Conservation (phyloP, 2,113 vertebrate genomes). For the Micronisus gabar region DNA sequence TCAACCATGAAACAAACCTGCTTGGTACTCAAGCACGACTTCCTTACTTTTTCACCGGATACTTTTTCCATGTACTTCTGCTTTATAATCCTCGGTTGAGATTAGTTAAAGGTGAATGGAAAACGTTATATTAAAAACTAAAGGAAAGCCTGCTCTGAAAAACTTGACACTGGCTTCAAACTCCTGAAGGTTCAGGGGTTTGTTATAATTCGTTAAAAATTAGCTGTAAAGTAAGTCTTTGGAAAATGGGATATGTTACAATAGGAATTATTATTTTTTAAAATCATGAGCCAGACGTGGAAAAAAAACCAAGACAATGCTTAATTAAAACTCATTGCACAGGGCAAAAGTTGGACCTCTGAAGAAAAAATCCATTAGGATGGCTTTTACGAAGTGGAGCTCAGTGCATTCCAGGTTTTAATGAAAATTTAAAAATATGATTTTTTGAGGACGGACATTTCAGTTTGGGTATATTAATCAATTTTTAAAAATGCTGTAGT, state of each 20-base stretch:
- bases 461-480: not conserved
- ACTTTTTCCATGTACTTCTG: not conserved
- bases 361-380: not conserved
- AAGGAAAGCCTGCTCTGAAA: not conserved
- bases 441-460: not conserved
- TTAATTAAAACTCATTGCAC: not conserved
- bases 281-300: not conserved
- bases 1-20: constrained; percentile 7
- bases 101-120: constrained; percentile 39
- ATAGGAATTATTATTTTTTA: not conserved
- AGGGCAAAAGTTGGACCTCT: not conserved
- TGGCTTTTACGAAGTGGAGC: not conserved
- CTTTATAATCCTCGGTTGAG: not conserved
- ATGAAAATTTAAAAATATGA: not conserved
- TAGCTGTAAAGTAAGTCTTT: not conserved
- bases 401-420: not conserved
- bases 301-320: fast-evolving
- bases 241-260: not conserved
- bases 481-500: not conserved
- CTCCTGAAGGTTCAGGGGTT: not conserved
- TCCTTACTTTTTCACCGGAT: not conserved
- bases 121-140: not conserved
- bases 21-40: not conserved
- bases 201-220: not conserved
- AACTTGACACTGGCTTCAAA: not conserved